Percentiles rank a stretch among this genome's conserved stretches.
phyloP scores from a whole-genome alignment of 2,113 vertebrate genomes.

The Ptilonorhynchus violaceus region DNA sequence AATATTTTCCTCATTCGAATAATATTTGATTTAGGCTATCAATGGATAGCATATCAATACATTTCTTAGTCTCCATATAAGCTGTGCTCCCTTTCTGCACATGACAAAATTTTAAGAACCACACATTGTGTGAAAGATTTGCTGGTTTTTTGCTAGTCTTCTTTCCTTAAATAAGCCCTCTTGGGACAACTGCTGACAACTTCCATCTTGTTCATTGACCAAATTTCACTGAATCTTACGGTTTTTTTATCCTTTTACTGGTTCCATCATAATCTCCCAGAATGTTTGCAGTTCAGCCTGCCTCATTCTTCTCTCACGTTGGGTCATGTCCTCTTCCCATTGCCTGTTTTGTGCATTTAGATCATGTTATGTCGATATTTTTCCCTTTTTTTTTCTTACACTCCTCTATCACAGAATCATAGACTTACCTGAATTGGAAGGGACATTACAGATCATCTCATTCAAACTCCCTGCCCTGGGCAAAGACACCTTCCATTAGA shows the following conservation, averaged over 20 bases:
- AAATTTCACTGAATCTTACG: background rate
- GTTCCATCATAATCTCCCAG: background rate
- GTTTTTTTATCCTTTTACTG: background rate
- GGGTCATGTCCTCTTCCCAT: background rate
- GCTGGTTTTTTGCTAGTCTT: background rate
- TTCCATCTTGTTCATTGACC: background rate
- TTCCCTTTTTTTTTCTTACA: background rate
- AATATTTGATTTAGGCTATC: background rate
- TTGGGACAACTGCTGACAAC: background rate
- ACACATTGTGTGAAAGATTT: background rate
- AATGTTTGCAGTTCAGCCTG: background rate
- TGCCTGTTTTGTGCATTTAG: background rate
- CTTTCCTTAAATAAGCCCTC: background rate
- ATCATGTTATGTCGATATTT: background rate
- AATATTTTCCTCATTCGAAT: background rate
- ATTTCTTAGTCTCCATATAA: background rate
- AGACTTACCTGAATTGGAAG: background rate
- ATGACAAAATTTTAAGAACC: background rate
- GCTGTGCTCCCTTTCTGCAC: background rate
- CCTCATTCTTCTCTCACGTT: background rate
- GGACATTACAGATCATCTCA: background rate
- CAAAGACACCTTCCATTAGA: background rate
- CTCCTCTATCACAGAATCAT: background rate
- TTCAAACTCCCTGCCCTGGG: background rate
- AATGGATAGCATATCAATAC: background rate